phyloP scores from a whole-genome alignment of 2,113 vertebrate species.

The Mesocricetus auratus region DNA sequence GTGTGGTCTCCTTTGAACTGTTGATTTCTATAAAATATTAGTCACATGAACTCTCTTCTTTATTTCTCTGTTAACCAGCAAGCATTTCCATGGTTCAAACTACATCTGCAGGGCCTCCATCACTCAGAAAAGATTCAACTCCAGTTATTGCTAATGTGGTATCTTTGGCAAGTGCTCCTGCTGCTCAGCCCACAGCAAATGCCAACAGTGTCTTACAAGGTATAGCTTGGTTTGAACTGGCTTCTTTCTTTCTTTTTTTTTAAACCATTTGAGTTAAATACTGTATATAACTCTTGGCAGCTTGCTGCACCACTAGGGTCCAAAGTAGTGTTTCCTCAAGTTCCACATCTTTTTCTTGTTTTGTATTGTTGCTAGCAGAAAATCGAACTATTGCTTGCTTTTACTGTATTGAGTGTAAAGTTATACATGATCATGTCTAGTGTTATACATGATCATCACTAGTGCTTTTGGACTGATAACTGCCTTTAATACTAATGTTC shows the following conservation, averaged over 20 bases:
- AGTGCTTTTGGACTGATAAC: slow-evolving; percentile 1
- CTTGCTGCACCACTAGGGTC: neutral
- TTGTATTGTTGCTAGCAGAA: neutral
- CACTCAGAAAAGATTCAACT: slow-evolving; percentile 92
- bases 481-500: slow-evolving; percentile 65
- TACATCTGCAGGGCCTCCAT: slow-evolving; percentile 86
- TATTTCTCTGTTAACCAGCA: slow-evolving; percentile 83
- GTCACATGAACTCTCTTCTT: slow-evolving; percentile 38
- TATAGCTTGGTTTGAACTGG: slow-evolving; percentile 79
- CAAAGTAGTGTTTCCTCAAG: neutral
- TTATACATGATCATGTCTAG: neutral
- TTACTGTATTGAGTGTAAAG: slow-evolving; percentile 27
- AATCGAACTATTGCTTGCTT: slow-evolving; percentile 38
- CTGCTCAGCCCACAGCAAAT: slow-evolving; percentile 88
- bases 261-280: neutral
- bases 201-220: slow-evolving; percentile 92
- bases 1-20: neutral
- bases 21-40: slow-evolving; percentile 56
- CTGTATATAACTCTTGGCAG: neutral
- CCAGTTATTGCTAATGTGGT: slow-evolving; percentile 97
- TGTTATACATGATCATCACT: neutral
- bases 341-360: neutral
- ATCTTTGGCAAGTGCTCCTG: slow-evolving; percentile 92
- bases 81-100: slow-evolving; percentile 87
- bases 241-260: neutral